These are phyloP conservation scores for Dermatemys mawii DNA, from an alignment of 2,113 vertebrate species.

Conservation along the genomic window DNA sequence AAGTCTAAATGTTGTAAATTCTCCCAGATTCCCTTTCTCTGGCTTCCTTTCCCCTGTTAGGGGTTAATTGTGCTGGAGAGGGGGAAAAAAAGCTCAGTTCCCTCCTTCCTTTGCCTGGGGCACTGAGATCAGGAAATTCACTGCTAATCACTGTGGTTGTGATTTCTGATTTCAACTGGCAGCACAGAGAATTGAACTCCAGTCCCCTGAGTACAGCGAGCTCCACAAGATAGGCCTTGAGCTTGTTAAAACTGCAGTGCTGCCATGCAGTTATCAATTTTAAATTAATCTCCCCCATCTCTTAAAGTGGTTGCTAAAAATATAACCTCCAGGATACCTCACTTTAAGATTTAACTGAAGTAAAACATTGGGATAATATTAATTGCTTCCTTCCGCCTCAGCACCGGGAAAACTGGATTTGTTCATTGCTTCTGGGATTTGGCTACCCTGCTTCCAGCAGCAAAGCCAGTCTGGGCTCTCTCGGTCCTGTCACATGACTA, in stretches of 20 bases:
- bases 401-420: constrained; percentile 66
- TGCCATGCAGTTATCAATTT: constrained; percentile 81
- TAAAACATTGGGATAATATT: constrained; percentile 67
- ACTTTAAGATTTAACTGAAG: constrained; percentile 76
- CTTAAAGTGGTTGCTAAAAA: constrained; percentile 82
- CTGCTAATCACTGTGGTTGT: constrained; percentile 84
- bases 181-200: constrained; percentile 83
- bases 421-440: constrained; percentile 40
- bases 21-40: constrained; percentile 19
- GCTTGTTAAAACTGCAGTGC: constrained; percentile 81
- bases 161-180: constrained; percentile 87
- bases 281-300: constrained; percentile 83
- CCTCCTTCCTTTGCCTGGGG: constrained; percentile 71
- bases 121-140: constrained; percentile 81
- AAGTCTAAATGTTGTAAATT: constrained; percentile 43
- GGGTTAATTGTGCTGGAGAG: constrained; percentile 62
- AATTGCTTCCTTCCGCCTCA: constrained; percentile 72
- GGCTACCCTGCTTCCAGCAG: constrained; percentile 55
- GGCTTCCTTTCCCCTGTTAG: neutral
- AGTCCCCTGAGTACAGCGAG: constrained; percentile 76
- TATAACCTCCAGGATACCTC: constrained; percentile 79
- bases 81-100: neutral
- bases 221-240: constrained; percentile 78
- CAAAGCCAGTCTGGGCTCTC: constrained; percentile 38
- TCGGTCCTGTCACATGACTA: neutral